phyloP scores from a whole-genome alignment of 2,797 vertebrate species.

The Silurus lanzhouensis region DNA sequence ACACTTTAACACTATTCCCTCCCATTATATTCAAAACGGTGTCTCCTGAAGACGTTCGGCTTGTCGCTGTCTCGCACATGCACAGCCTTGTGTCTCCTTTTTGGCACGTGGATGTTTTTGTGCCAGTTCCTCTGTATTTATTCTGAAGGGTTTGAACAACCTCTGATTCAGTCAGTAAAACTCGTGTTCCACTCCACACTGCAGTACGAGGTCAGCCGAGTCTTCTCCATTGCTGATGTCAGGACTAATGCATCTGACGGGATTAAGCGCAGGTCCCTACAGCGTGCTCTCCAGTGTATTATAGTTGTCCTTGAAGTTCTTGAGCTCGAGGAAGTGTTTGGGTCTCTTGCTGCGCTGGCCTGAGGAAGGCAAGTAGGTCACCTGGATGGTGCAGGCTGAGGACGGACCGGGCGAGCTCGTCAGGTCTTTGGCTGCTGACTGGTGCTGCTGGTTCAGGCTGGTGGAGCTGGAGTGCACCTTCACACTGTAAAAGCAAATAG shows the following conservation, averaged over 20 bases:
- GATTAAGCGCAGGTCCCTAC: constrained; percentile 59
- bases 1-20: neutral
- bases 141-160: neutral
- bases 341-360: constrained; percentile 91
- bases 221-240: neutral
- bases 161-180: neutral
- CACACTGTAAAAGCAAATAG: constrained; percentile 70
- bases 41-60: neutral
- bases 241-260: neutral
- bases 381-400: constrained; percentile 84
- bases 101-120: neutral
- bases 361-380: constrained; percentile 86
- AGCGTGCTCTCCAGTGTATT: constrained; percentile 93
- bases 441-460: constrained; percentile 82
- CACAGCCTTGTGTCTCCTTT: neutral
- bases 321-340: constrained; percentile 93
- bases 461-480: constrained; percentile 78
- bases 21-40: neutral
- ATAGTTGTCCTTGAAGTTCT: constrained; percentile 98
- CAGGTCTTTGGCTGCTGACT: constrained; percentile 91
- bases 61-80: neutral
- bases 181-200: no score
- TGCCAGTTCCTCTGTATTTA: neutral
- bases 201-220: neutral
- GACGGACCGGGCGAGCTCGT: constrained; percentile 75